Evolutionary conservation across 2,888 invertebrate genomes (phyloP), one percentile per base, ranked within the genome.

Genomic region (Trissolcus japonicus): DNA sequence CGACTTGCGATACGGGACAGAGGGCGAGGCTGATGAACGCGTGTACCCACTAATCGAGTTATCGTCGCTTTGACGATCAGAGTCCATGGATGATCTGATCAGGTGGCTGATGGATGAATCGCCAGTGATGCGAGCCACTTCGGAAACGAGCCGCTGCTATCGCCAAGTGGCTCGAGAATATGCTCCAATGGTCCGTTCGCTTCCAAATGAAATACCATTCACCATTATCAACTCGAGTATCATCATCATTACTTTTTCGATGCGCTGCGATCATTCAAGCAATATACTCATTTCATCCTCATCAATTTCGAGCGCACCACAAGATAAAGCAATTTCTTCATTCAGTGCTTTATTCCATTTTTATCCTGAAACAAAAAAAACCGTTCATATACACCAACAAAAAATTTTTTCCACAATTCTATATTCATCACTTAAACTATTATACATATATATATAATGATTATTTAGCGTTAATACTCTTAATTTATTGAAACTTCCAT

Each of bases 41-140:
- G 83, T 85, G 84, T 83, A 84, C 80, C 81, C 82, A 82, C 82
- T 88, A 88, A 89, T 89, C 86, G 87, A 89, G 87, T 89, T 89
- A 89, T 88, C 87, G 87, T 87, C 84, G 88, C 89, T 89, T 89
- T 89, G 88, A 88, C 85, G 85, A 87, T 87, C 88, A 86, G 86
- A 83, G 83, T 81, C 88, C 88, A 87, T 87, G 85, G 85, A 86
- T 87, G 88, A 89, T 88, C 85, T 83, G 85, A 89, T 89, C 87
- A 88, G 85, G 84, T 86, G 84, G 81, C 86, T 84, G 87, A 86
- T 85, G 86, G 85, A 87, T 86, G 85, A 85, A 85, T 87, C 84
- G 84, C 83, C 85, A 86, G 82, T 86, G 86, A 87, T 86, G 86
- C 86, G 86, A 86, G 83, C 83, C 83, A 86, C 86, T 88, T 85